Base-by-base conservation (phyloP, 2,888 invertebrate species). In the Yponomeuta cagnagella region DNA sequence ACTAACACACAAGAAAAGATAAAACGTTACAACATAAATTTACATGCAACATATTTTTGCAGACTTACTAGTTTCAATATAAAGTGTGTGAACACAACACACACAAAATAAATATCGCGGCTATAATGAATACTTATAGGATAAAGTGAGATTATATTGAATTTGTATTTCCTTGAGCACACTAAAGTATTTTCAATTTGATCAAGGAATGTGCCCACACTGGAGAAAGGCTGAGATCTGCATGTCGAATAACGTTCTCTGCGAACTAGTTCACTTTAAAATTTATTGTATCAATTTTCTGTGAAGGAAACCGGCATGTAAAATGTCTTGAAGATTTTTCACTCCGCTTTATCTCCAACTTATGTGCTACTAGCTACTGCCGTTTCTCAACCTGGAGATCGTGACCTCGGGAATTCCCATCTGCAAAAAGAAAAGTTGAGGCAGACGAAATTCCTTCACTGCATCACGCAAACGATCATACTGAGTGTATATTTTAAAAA, bases 261-360 rank as follows among this genome's bases (percentile, higher is more conserved):
- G 72, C 75, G 76, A 74, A 77, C 75, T 77, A 78, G 77, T 81
- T 83, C 83, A 82, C 80, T 82, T 81, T 76, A 77, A 83, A 82
- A 86, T 87, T 85, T 86, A 83, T 84, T 82, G 81, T 81, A 81
- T 81, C 85, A 85, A 85, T 85, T 84, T 83, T 80, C 79, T 79
- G 76, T 80, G 79, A 78, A 79, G 48, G 48, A 64, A 65, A 69
- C 48, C 31, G 48, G 43, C 70, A 48, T 70, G 48, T 70, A 48
- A 70, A 70, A 70, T 70, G 65, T 64, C 31, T 70, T 30, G 43
- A 43, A 64, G 52, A 43, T 67, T 37, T 67, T 23, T n/a, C n/a
- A 67, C 43, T 67, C 67, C n/a, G 43, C 8, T 67, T 43, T 43
- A 48, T n/a, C 67, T 67, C 52, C 31, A 64, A 31, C 64, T 30